Conservation (phyloP, 35 echinoderm and acorn worm species). For the Apostichopus japonicus region DNA sequence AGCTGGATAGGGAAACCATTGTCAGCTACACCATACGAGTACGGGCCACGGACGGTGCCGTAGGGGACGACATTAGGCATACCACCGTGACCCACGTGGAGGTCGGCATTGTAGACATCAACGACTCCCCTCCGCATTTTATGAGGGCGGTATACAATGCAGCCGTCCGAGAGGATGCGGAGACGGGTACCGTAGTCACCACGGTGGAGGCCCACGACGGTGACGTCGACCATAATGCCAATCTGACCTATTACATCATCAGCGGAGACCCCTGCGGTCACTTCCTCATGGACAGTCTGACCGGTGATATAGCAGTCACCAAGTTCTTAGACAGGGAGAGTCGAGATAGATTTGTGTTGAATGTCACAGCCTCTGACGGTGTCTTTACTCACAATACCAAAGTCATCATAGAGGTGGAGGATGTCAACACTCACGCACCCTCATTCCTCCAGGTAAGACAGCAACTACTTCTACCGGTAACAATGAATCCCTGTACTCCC, state of each 20-base stretch:
- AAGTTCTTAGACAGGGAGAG: constrained; percentile 77
- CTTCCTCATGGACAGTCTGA: constrained; percentile 76
- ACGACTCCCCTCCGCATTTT: constrained; percentile 90
- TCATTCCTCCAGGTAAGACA: constrained; percentile 85
- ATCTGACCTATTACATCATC: constrained; percentile 84
- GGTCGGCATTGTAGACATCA: constrained; percentile 79
- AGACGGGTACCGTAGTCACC: constrained; percentile 57
- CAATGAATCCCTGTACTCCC: no score
- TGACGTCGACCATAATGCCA: constrained; percentile 72
- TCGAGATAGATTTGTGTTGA: constrained; percentile 61
- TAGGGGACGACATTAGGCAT: constrained; percentile 35
- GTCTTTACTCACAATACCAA: constrained; percentile 76
- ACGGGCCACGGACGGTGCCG: constrained; percentile 61
- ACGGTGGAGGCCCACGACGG: constrained; percentile 70
- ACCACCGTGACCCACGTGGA: constrained; percentile 65
- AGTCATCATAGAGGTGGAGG: constrained; percentile 73
- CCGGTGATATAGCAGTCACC: constrained; percentile 71
- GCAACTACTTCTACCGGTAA: background rate
- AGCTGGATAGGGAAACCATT: constrained; percentile 77
- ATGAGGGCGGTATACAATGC: constrained; percentile 54
- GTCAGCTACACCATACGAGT: constrained; percentile 68
- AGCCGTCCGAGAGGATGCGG: constrained; percentile 59
- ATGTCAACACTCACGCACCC: constrained; percentile 93
- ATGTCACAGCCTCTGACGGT: constrained; percentile 88
- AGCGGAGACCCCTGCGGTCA: constrained; percentile 75